A percentile compares a stretch with the other conserved stretches of the same genome.
These are phyloP conservation scores for Daktulosphaira vitifoliae DNA, from an alignment of 1,140 invertebrate species.

Conservation along the genomic window DNA sequence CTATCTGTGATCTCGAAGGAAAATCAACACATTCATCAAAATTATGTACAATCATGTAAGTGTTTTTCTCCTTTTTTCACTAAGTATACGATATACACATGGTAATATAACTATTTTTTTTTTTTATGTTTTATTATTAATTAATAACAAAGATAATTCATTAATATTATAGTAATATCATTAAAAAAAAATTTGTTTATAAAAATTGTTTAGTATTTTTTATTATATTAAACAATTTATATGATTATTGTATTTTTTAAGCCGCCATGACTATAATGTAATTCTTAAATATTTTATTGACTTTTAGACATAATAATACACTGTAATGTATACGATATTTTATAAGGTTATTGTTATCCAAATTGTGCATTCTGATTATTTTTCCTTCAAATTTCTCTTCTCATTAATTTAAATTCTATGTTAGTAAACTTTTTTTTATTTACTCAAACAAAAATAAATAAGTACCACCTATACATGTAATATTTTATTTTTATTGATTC, in stretches of 20 bases:
- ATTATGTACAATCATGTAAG: constrained; percentile 31
- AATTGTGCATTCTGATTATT: constrained; percentile 11
- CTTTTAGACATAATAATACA: constrained; percentile 2
- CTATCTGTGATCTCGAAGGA: constrained; percentile 33
- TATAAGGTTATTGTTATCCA: constrained; percentile 22
- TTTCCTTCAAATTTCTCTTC: not conserved
- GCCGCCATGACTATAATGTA: constrained; percentile 20
- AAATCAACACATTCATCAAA: constrained; percentile 30
- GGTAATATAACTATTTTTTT: constrained; percentile 29
- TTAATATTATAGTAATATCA: too few relatives aligned
- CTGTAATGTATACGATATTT: constrained; percentile 32
- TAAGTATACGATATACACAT: constrained; percentile 32
- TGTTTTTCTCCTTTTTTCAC: constrained; percentile 31
- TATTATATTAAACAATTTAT: constrained; percentile 18
- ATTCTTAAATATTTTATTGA: not conserved
- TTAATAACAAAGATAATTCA: too few relatives aligned
- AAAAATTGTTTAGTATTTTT: constrained; percentile 15
- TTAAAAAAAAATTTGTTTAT: not conserved
- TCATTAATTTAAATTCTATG: constrained; percentile 14
- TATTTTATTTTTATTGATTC: too few relatives aligned
- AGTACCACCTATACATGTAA: too few relatives aligned
- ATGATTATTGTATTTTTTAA: constrained; percentile 23
- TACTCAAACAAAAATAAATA: too few relatives aligned
- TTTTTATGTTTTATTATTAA: constrained; percentile 7
- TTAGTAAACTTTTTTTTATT: constrained; percentile 27